Base-by-base conservation (phyloP, 2,888 invertebrate species). In the Eubasilissa splendida region DNA sequence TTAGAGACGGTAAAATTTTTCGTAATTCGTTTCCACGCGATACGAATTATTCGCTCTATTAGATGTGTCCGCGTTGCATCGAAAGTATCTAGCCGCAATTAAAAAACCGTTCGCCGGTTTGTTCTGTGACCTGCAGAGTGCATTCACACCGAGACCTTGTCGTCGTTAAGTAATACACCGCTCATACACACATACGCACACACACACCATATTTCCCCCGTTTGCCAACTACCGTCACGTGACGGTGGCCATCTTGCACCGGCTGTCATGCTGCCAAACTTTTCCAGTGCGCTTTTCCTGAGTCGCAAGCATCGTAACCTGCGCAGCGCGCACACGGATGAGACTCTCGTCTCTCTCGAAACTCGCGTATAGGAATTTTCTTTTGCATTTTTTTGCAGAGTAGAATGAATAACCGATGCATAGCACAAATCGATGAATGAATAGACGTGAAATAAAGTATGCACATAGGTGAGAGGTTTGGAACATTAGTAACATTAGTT, bases 131-230 rank as follows among this genome's bases (percentile, higher is more conserved):
- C 76, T 65, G 76, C 53, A 54, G 65, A 76, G 76, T 76, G 22
- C 56, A 33, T 76, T 76, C 76, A 76, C 76, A 66, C 65, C 53
- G 8, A 53, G 76, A 76, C 76, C 76, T 76, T 76, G 76, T 76
- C 54, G 76, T 42, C 59, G 33, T 76, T 76, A 76, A 63, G 76
- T 76, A 76, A 76, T 65, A 76, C 63, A 52, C 22, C 22, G 59
- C 52, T n/a, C 54, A 65, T 31, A 63, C 65, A 76, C 33, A 76
- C 65, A 56, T 14, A 56, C 54, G 58, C 12, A 4, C 71, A 31
- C 31, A n/a, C 50, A 60, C 53, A 60, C 63, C 75, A 60, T 63
- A 76, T 76, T 76, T 65, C 54, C 65, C 65, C 65, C 65, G 54
- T 76, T 65, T 31, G 73, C 58, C 58, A 8, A 22, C 58, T 50